phyloP scores from a whole-genome alignment of 2,113 vertebrate species.

The Eulacestoma nigropectus region DNA sequence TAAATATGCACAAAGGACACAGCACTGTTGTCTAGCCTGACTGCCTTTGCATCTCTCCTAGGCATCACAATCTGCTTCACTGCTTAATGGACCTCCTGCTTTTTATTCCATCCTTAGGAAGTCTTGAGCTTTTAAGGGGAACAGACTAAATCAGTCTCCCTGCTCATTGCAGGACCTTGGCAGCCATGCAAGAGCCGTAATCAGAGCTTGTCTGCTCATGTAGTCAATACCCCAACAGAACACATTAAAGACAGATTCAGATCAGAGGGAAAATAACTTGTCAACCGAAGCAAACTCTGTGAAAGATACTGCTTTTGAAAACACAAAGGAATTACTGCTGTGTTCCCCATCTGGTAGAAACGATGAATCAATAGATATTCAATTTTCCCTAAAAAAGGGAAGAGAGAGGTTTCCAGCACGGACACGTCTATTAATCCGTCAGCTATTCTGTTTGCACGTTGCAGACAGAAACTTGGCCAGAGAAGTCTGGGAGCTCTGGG shows the following conservation, averaged over 20 bases:
- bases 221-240: slow-evolving; percentile 23
- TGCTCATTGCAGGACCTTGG: neutral
- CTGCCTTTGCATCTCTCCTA: neutral
- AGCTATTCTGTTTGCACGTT: slow-evolving; percentile 26
- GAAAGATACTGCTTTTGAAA: slow-evolving; percentile 1
- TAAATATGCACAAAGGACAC: neutral
- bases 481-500: neutral
- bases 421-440: slow-evolving; percentile 39
- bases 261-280: slow-evolving; percentile 51
- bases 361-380: slow-evolving; percentile 37
- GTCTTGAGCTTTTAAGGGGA: neutral
- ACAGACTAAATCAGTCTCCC: neutral
- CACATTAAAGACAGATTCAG: slow-evolving; percentile 12
- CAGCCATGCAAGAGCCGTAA: neutral
- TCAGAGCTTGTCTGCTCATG: slow-evolving; percentile 12
- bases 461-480: slow-evolving; percentile 7
- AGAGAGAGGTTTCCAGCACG: slow-evolving; percentile 25
- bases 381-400: slow-evolving; percentile 23
- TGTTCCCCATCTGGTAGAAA: slow-evolving; percentile 35
- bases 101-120: slow-evolving; percentile 1
- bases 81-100: neutral
- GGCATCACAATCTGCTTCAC: neutral
- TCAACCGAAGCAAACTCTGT: slow-evolving; percentile 35
- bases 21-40: neutral
- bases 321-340: slow-evolving; percentile 14